Evolutionary conservation across 1,140 invertebrate species (phyloP).

Genomic region (Penaeus vannamei): DNA sequence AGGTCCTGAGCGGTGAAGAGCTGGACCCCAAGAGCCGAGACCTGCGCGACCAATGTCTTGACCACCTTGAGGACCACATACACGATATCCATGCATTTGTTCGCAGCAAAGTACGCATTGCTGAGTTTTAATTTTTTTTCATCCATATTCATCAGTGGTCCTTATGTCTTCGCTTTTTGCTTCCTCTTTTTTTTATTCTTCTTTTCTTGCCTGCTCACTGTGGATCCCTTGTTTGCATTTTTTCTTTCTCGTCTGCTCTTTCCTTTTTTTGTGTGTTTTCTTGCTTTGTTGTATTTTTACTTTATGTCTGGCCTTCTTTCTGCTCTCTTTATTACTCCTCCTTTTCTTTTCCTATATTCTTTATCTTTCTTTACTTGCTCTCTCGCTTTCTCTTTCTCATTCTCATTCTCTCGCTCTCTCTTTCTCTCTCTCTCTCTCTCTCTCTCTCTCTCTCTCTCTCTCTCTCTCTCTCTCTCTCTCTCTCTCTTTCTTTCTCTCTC

Average conservation of each 20-base stretch:
- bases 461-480: neutral
- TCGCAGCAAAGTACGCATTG: slow-evolving; percentile 77
- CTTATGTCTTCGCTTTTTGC: neutral
- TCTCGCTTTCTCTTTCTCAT: neutral
- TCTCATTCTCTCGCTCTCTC: neutral
- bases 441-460: neutral
- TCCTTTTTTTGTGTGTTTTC: too few species aligned
- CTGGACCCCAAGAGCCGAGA: slow-evolving; percentile 79
- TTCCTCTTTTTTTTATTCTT: neutral
- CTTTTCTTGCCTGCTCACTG: too few species aligned
- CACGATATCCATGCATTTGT: slow-evolving; percentile 88
- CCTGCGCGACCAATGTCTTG: slow-evolving; percentile 81
- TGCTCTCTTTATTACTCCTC: too few species aligned
- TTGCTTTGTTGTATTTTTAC: too few species aligned
- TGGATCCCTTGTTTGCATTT: too few species aligned
- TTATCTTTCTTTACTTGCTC: neutral
- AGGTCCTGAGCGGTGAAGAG: slow-evolving; percentile 80
- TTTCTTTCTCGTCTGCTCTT: too few species aligned
- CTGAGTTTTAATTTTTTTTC: neutral
- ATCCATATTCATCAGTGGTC: neutral
- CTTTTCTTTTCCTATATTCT: neutral
- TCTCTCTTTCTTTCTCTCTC: neutral
- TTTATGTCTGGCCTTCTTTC: too few species aligned
- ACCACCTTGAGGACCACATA: slow-evolving; percentile 84
- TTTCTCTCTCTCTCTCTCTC: neutral